Evolutionary conservation across 2,888 invertebrate genomes (phyloP).

Genomic region (Drosophila ezoana): DNA sequence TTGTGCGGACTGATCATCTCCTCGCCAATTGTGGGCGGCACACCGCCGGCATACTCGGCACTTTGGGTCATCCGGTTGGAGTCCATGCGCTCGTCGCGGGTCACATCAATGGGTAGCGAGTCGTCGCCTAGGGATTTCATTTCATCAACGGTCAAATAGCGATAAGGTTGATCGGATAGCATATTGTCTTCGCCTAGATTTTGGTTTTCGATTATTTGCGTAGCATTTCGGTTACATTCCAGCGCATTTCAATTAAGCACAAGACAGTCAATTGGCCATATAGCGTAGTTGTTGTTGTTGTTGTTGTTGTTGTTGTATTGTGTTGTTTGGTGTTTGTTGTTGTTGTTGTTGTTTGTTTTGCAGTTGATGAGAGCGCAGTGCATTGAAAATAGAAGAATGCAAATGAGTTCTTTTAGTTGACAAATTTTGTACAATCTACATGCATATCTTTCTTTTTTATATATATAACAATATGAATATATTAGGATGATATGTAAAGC

Average conservation of each 20-base stretch:
- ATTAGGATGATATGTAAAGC: constrained; percentile 55
- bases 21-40: constrained; percentile 86
- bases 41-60: constrained; percentile 82
- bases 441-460: constrained; percentile 45
- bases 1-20: constrained; percentile 88
- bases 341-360: constrained; percentile 49
- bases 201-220: constrained; percentile 52
- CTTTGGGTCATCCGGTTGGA: constrained; percentile 87
- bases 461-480: constrained; percentile 44
- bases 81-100: constrained; percentile 94
- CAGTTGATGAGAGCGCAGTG: constrained; percentile 74
- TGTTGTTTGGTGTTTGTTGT: constrained; percentile 41
- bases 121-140: constrained; percentile 98
- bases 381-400: constrained; percentile 81
- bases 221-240: constrained; percentile 69
- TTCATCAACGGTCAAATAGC: constrained; percentile 96
- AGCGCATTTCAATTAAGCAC: constrained; percentile 72
- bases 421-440: constrained; percentile 63
- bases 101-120: constrained; percentile 96
- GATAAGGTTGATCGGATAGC: constrained; percentile 95
- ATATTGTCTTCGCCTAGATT: constrained; percentile 94
- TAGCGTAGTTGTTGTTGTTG: constrained; percentile 57
- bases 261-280: constrained; percentile 76
- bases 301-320: constrained; percentile 46
- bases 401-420: constrained; percentile 77